Evolutionary conservation across 2,113 vertebrate species (phyloP).

Genomic region (Ptyas mucosa): DNA sequence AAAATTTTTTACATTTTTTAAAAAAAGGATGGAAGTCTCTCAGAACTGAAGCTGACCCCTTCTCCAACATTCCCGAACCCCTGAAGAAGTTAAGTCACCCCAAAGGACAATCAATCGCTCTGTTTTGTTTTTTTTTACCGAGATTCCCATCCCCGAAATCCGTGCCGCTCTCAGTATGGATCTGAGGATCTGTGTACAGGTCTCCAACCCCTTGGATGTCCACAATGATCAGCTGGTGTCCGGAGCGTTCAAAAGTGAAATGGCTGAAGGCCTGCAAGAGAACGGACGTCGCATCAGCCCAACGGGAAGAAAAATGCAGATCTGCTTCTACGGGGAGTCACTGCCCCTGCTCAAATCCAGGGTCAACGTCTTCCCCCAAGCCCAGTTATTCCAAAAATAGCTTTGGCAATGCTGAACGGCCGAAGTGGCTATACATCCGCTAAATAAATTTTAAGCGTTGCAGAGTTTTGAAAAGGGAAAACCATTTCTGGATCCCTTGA

Average conservation of each 20-base stretch:
- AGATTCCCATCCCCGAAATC: slow-evolving; percentile 98
- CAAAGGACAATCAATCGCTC: background rate
- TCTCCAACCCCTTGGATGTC: slow-evolving; percentile 98
- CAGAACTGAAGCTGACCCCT: background rate
- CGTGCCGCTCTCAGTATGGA: slow-evolving; percentile 88
- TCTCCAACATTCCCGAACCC: background rate
- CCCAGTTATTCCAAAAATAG: no score
- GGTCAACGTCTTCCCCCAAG: no score
- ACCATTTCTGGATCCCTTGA: no score
- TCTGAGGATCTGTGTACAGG: slow-evolving; percentile 97
- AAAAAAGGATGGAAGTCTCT: background rate
- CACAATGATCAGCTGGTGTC: slow-evolving; percentile 94
- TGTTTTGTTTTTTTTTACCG: slow-evolving; percentile 69
- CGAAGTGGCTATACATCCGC: no score
- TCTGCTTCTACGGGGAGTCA: background rate
- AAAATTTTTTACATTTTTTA: no score
- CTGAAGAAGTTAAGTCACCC: background rate
- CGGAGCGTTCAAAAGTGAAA: slow-evolving; percentile 94
- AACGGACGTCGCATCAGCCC: background rate
- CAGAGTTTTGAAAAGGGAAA: no score
- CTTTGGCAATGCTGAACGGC: no score
- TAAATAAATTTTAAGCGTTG: no score
- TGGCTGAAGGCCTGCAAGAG: slow-evolving; percentile 90
- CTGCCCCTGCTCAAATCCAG: background rate
- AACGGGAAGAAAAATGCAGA: background rate